Evolutionary conservation across 2,797 vertebrate species (phyloP).

Genomic region (Pyrocephalus nanus): DNA sequence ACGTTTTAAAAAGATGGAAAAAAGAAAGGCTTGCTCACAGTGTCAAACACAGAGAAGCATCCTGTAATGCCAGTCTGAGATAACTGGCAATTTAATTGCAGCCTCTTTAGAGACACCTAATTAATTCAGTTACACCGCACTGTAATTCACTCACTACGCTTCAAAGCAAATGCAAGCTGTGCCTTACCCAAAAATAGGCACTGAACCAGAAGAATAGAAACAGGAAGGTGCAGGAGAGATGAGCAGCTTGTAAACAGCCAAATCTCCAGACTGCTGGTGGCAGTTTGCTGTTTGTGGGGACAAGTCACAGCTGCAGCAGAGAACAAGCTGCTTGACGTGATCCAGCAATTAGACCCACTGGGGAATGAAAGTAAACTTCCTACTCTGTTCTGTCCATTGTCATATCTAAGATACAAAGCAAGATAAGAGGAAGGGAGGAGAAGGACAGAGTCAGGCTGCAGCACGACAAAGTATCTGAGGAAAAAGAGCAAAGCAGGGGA

Average conservation of each 20-base stretch:
- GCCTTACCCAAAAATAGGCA: constrained; percentile 27
- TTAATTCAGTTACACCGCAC: background rate
- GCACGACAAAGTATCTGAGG: background rate
- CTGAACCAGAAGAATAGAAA: background rate
- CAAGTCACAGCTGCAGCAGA: background rate
- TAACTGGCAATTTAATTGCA: constrained; percentile 22
- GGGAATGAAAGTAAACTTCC: background rate
- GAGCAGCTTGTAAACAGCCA: background rate
- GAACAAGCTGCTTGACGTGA: background rate
- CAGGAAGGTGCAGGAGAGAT: background rate
- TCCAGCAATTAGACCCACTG: background rate
- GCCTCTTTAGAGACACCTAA: constrained; percentile 23
- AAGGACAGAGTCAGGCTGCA: background rate
- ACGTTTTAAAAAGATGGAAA: background rate
- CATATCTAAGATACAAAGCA: constrained; percentile 3
- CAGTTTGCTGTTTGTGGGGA: background rate
- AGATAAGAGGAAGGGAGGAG: background rate
- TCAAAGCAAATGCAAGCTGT: constrained; percentile 32
- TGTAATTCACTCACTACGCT: constrained; percentile 14
- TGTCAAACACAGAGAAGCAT: background rate
- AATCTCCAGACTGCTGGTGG: background rate
- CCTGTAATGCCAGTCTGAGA: background rate
- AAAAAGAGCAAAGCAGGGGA: background rate
- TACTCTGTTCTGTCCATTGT: background rate
- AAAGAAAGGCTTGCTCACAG: background rate